A percentile compares a stretch with the other conserved stretches of the same genome.
These are phyloP conservation scores for Molossus alvarezi DNA, from an alignment of 2,797 vertebrate species.

Conservation along the genomic window DNA sequence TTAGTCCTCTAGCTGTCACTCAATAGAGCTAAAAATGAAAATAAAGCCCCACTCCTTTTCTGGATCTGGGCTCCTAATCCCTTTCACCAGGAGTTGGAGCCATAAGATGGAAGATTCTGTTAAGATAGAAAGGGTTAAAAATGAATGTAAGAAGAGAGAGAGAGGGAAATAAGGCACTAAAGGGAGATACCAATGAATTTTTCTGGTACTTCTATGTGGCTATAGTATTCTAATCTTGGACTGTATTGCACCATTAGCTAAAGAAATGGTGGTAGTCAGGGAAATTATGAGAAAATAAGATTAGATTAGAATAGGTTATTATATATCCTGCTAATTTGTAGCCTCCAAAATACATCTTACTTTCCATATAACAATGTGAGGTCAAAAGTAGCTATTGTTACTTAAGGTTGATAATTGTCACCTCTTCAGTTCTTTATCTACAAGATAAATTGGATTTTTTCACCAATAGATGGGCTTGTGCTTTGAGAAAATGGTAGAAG, in stretches of 20 bases:
- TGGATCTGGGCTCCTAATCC: background rate
- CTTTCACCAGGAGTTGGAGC: background rate
- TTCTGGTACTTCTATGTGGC: background rate
- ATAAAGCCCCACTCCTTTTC: background rate
- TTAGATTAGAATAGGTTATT: background rate
- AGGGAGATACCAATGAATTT: background rate
- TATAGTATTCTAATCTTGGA: background rate
- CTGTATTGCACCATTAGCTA: background rate
- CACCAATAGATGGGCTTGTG: background rate
- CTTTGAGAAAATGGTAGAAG: background rate
- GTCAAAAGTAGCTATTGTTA: background rate
- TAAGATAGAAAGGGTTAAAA: background rate
- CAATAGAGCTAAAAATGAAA: background rate
- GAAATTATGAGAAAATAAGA: slow-evolving; percentile 7
- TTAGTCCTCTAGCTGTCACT: background rate
- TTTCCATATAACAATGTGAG: background rate
- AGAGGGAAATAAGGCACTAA: background rate
- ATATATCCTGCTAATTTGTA: background rate
- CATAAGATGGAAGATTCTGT: background rate
- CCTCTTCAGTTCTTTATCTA: background rate
- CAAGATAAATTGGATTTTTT: background rate
- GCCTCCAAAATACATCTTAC: background rate
- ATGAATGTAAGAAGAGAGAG: background rate
- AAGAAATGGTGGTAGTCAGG: background rate
- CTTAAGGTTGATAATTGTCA: background rate